phyloP scores from a whole-genome alignment of 2,888 invertebrate species.

The Julus scandinavius region DNA sequence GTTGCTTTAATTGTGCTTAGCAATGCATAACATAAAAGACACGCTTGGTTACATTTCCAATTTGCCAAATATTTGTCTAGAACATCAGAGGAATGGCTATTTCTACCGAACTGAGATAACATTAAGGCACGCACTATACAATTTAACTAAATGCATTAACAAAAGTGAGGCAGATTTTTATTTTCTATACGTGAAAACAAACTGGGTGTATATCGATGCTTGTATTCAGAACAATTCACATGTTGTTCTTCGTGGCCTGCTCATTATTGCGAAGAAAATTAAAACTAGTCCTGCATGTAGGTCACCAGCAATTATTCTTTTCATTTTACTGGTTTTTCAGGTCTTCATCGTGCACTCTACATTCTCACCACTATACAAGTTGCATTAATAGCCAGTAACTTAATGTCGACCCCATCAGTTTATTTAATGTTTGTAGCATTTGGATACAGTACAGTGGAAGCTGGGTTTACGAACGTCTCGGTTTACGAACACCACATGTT shows the following conservation, averaged over 20 bases:
- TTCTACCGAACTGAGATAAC: background rate
- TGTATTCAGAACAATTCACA: background rate
- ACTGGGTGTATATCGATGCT: background rate
- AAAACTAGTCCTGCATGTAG: slow-evolving; percentile 13
- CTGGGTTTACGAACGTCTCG: no score
- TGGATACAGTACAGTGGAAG: no score
- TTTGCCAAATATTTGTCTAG: slow-evolving; percentile 1
- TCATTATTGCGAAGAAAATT: background rate
- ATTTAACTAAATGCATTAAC: background rate
- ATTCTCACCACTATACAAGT: background rate
- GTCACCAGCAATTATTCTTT: background rate
- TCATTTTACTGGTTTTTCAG: background rate
- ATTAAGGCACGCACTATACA: background rate
- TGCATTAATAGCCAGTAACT: background rate
- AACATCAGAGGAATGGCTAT: background rate
- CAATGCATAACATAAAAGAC: slow-evolving; percentile 13
- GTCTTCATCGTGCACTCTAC: background rate
- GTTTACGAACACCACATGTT: no score
- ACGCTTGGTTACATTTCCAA: slow-evolving; percentile 1
- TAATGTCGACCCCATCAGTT: background rate
- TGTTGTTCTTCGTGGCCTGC: background rate
- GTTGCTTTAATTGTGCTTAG: slow-evolving; percentile 33
- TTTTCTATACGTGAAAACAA: background rate
- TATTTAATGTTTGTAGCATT: no score
- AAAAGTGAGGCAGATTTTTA: background rate